phyloP scores from a whole-genome alignment of 2,113 vertebrate genomes.

The Centropus unirufus region DNA sequence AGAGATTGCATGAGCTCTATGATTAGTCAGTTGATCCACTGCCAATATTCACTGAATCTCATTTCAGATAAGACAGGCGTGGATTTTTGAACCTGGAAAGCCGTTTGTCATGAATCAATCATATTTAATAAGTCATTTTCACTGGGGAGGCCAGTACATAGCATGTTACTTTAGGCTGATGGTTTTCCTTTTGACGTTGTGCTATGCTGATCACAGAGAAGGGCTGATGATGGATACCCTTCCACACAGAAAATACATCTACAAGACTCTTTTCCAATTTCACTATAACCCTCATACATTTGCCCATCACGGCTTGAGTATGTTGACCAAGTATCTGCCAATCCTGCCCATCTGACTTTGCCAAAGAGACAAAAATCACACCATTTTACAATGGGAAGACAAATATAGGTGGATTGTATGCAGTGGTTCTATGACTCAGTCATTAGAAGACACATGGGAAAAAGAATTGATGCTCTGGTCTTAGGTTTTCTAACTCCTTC shows the following conservation, averaged over 20 bases:
- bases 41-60: neutral
- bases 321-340: neutral
- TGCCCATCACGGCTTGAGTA: neutral
- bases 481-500: neutral
- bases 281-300: neutral
- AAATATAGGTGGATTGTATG: neutral
- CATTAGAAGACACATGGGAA: neutral
- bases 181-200: neutral
- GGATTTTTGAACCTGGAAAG: neutral
- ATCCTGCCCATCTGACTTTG: neutral
- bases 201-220: neutral
- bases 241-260: neutral
- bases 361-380: neutral
- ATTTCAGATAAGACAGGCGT: neutral
- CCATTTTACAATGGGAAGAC: neutral
- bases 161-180: neutral
- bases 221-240: neutral
- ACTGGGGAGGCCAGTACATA: neutral
- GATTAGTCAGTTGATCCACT: neutral
- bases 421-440: neutral
- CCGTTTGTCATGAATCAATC: neutral
- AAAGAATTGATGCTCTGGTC: neutral
- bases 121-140: neutral
- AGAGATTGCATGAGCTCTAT: neutral
- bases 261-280: neutral